These are phyloP conservation scores for Pollachius pollachius DNA, from an alignment of 2,113 vertebrate genomes.

Conservation along the genomic window DNA sequence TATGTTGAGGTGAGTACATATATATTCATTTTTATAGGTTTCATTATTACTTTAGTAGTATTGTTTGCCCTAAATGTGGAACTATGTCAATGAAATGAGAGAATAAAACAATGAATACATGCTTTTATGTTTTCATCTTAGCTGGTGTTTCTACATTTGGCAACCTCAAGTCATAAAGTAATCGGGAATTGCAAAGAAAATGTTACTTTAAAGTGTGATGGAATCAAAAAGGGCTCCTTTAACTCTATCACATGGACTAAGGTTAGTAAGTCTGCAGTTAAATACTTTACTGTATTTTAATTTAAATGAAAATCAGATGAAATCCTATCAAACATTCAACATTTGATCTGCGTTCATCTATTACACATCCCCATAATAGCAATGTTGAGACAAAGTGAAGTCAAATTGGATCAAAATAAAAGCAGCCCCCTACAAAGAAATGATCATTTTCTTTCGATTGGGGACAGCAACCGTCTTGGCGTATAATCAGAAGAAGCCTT, in stretches of 20 bases:
- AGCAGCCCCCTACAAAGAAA: no score
- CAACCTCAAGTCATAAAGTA: not conserved
- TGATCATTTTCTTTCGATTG: no score
- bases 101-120: not conserved
- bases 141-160: slow-evolving; percentile 37
- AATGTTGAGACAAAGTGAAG: no score
- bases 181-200: slow-evolving; percentile 1
- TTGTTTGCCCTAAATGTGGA: no score
- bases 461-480: no score
- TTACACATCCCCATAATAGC: no score
- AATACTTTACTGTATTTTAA: not conserved
- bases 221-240: not conserved
- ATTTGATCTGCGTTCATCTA: no score
- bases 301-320: not conserved
- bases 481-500: no score
- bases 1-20: slow-evolving; percentile 35
- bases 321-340: not conserved
- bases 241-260: slow-evolving; percentile 58
- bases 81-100: not conserved
- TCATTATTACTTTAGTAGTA: not conserved
- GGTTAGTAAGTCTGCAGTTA: slow-evolving; percentile 34
- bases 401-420: no score
- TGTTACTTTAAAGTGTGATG: slow-evolving; percentile 34
- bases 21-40: not conserved
- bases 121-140: slow-evolving; percentile 10